A percentile compares a stretch with the other conserved stretches of the same genome.
These are phyloP conservation scores for Pseudoatta argentina DNA, from an alignment of 1,140 invertebrate species.

Conservation along the genomic window DNA sequence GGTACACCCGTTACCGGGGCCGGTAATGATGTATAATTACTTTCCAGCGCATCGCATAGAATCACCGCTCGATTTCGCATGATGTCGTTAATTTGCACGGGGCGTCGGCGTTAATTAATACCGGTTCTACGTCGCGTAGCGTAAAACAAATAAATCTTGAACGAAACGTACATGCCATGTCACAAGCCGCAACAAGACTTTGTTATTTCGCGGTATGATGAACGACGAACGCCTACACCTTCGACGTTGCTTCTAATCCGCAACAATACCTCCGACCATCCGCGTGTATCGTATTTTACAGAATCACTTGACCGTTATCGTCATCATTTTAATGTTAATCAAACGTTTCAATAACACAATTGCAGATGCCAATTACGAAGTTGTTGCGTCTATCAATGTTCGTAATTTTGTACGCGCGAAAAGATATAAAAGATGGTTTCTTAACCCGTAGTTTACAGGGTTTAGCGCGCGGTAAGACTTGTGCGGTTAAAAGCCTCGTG, in stretches of 20 bases:
- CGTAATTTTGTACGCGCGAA: conserved; percentile 33
- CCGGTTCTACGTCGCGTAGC: conserved; percentile 13
- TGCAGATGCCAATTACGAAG: not conserved
- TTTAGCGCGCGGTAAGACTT: conserved; percentile 4
- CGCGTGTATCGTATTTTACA: not conserved
- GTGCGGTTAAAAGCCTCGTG: conserved; percentile 48
- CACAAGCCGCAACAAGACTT: not conserved
- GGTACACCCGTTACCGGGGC: conserved; percentile 68
- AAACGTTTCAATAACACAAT: not conserved
- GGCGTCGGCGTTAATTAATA: conserved; percentile 72
- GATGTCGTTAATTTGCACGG: conserved; percentile 70
- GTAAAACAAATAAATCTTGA: conserved; percentile 38
- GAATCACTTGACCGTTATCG: not conserved
- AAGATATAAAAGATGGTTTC: conserved; percentile 55
- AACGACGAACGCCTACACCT: conserved; percentile 11
- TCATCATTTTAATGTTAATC: not conserved
- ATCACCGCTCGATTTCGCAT: conserved; percentile 77
- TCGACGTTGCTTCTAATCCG: conserved; percentile 5
- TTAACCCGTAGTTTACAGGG: conserved; percentile 14
- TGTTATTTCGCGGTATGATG: conserved; percentile 1
- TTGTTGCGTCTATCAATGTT: not conserved
- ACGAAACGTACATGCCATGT: not conserved
- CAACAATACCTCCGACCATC: not conserved
- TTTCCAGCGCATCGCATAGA: conserved; percentile 82
- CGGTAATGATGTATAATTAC: conserved; percentile 86